phyloP scores from a whole-genome alignment of 2,888 invertebrate genomes.

The Sepiola atlantica region DNA sequence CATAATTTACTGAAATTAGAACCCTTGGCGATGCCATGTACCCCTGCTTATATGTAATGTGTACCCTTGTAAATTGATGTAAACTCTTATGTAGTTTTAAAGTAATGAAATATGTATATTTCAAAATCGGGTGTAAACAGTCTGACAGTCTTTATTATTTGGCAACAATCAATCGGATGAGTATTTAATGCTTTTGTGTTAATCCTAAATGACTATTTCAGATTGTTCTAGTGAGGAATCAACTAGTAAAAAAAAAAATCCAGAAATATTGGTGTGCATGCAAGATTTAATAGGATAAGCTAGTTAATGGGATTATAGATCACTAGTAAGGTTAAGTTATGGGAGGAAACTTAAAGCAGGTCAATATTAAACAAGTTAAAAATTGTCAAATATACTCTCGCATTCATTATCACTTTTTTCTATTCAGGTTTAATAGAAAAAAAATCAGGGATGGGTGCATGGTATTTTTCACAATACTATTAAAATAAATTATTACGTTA shows the following conservation, averaged over 20 bases:
- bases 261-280: neutral
- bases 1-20: too few relatives aligned
- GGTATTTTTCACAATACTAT: too few relatives aligned
- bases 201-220: neutral
- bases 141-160: slow-evolving; percentile 2
- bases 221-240: neutral
- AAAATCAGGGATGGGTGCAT: too few relatives aligned
- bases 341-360: neutral
- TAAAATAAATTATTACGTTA: too few relatives aligned
- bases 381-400: neutral
- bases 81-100: neutral
- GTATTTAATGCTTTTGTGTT: neutral
- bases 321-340: slow-evolving; percentile 32
- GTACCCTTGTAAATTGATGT: neutral
- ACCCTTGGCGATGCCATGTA: too few relatives aligned
- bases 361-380: neutral
- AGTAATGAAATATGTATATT: neutral
- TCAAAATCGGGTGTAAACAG: neutral
- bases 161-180: neutral
- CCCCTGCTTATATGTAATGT: neutral
- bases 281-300: slow-evolving; percentile 10
- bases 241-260: neutral
- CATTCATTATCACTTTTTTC: neutral
- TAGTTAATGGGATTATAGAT: slow-evolving; percentile 21
- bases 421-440: too few relatives aligned